Base-by-base conservation (phyloP, 2,113 vertebrate species). In the Murina feae region DNA sequence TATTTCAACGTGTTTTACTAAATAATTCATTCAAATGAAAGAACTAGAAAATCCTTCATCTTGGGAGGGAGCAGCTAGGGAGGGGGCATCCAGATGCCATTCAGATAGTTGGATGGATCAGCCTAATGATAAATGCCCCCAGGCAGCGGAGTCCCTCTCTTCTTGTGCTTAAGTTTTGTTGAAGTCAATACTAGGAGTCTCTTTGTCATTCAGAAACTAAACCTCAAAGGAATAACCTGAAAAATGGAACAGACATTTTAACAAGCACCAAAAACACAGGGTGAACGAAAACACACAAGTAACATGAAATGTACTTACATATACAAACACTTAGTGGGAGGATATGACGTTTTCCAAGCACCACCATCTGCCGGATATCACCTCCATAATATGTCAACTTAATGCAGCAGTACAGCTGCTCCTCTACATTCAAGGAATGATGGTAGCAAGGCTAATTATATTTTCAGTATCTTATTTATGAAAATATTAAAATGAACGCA, bases 221-320 rank as follows among this genome's bases (percentile, higher is more conserved):
- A 66, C 17, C 47, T 53, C 28, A 96, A 66, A 95, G 74, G 37
- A 92, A 83, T 71, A 76, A 96, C 93, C 95, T 97, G 93, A 53
- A 96, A 96, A 96, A 96, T 93, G 96, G 39, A 95, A 93, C 66
- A 92, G 93, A 97, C 82, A 89, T 92, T 92, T 92, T 91, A 96
- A 96, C 88, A 88, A 92, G 89, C 74, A 94, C 80, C 81, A 60
- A 93, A 97, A 95, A 86, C 97, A 97, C 82, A 96, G 91, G 21
- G 58, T 68, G 92, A 86, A 84, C 95, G 69, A 75, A 95, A 93
- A 92, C 80, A 95, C 75, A 97, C 93, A 91, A 86, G 68, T 39
- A 90, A 90, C 88, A 91, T 44, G 69, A 95, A 88, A 95, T 94
- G 83, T 21, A 92, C 49, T 83, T 86, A 94, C 53, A 95, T 44